phyloP scores from a whole-genome alignment of 1,140 invertebrate species.

The Arion vulgaris region DNA sequence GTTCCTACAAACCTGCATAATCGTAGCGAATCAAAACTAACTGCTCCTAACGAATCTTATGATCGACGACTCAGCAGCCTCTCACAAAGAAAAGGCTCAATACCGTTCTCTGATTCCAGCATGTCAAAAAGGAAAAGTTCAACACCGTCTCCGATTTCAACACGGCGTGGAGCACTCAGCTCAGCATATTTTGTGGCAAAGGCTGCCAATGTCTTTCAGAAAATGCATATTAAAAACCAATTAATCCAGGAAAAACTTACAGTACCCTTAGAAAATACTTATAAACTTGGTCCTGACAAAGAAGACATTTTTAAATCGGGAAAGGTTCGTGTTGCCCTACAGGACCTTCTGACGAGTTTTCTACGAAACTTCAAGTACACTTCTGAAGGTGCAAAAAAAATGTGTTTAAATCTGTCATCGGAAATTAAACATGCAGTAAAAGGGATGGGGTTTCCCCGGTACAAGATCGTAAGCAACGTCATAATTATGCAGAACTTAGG shows the following conservation, averaged over 20 bases:
- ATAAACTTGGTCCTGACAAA: slow-evolving; percentile 49
- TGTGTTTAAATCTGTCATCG: slow-evolving; percentile 46
- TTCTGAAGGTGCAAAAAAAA: slow-evolving; percentile 40
- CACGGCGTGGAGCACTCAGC: no score
- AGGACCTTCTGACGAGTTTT: slow-evolving; percentile 43
- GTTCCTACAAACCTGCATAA: no score
- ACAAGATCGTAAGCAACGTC: slow-evolving; percentile 65
- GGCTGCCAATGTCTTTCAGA: slow-evolving; percentile 51
- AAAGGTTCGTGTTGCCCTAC: not conserved
- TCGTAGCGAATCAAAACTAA: no score
- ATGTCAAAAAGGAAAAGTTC: not conserved
- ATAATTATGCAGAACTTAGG: slow-evolving; percentile 63
- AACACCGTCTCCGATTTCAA: not conserved
- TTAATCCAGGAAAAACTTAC: not conserved
- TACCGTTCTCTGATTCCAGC: not conserved
- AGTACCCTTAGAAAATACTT: slow-evolving; percentile 58
- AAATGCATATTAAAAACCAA: slow-evolving; percentile 39
- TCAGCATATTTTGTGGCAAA: not conserved
- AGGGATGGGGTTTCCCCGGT: slow-evolving; percentile 55
- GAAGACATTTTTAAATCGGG: slow-evolving; percentile 6
- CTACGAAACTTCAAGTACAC: slow-evolving; percentile 49
- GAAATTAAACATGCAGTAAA: slow-evolving; percentile 55
- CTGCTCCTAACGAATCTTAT: no score
- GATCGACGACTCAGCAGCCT: no score
- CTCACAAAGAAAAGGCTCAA: not conserved